These are phyloP conservation scores for Lysandra bellargus DNA, from an alignment of 2,888 invertebrate genomes.

Conservation along the genomic window DNA sequence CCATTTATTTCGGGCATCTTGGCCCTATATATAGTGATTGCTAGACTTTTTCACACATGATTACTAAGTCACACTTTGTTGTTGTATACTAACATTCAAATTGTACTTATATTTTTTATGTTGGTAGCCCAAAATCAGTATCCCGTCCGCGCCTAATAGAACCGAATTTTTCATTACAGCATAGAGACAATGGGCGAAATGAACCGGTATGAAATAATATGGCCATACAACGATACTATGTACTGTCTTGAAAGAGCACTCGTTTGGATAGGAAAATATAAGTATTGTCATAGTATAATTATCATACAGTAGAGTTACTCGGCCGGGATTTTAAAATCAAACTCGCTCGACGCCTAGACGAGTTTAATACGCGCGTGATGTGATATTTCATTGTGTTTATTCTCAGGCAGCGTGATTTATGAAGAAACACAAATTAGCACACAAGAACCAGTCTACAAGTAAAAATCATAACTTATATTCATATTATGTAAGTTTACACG, in stretches of 20 bases:
- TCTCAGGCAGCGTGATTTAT: not conserved
- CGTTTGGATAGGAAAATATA: conserved; percentile 42
- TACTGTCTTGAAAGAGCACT: conserved; percentile 34
- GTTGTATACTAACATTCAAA: not conserved
- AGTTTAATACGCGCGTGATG: not conserved
- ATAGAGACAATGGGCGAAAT: conserved; percentile 63
- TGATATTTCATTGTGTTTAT: not conserved
- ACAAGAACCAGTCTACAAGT: no score
- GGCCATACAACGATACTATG: conserved; percentile 26
- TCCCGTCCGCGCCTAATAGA: conserved; percentile 33
- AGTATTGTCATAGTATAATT: conserved; percentile 33
- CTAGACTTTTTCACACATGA: no score
- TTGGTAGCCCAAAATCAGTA: not conserved
- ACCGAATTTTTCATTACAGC: conserved; percentile 56
- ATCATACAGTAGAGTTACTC: not conserved
- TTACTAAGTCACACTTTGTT: not conserved
- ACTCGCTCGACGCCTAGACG: not conserved
- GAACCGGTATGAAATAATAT: conserved; percentile 51
- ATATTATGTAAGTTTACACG: no score
- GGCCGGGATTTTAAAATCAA: not conserved
- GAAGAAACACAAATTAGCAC: no score
- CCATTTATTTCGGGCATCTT: no score
- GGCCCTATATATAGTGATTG: no score
- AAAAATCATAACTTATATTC: no score
- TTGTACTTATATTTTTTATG: not conserved